Conservation (phyloP, 1,140 invertebrate species). For the Ptiloglossa arizonensis region DNA sequence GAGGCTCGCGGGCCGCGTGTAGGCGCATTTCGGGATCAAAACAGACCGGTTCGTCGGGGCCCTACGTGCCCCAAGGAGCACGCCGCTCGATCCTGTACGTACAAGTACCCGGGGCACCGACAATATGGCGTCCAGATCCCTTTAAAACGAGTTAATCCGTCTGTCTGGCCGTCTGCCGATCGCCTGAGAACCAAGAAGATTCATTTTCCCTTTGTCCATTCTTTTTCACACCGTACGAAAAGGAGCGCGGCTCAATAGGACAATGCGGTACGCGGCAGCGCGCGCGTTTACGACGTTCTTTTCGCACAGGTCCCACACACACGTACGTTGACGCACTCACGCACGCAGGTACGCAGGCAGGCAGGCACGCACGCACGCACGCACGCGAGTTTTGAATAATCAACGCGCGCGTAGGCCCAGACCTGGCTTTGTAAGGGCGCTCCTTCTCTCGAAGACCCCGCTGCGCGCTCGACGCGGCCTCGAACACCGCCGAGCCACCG, state of each 20-base stretch:
- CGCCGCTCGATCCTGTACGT: not conserved
- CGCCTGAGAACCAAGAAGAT: slow-evolving; percentile 76
- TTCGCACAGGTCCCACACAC: slow-evolving; percentile 53
- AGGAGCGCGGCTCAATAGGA: slow-evolving; percentile 62
- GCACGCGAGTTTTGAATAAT: not conserved
- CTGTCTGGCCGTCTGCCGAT: slow-evolving; percentile 70
- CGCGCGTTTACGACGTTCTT: slow-evolving; percentile 47
- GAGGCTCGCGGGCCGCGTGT: slow-evolving; percentile 50
- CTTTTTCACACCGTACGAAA: slow-evolving; percentile 74
- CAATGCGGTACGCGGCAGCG: slow-evolving; percentile 48
- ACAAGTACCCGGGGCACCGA: slow-evolving; percentile 19
- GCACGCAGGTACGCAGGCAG: not conserved
- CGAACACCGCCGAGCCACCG: not conserved
- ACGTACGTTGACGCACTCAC: not conserved
- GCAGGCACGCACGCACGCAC: not conserved
- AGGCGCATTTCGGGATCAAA: slow-evolving; percentile 61
- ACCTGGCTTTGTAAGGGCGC: slow-evolving; percentile 3
- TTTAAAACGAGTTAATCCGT: slow-evolving; percentile 75
- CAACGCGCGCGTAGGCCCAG: slow-evolving; percentile 24
- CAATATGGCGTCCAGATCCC: slow-evolving; percentile 66
- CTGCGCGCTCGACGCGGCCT: too few relatives aligned
- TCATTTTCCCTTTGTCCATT: slow-evolving; percentile 76
- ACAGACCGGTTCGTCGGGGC: slow-evolving; percentile 54
- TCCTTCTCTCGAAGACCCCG: too few relatives aligned
- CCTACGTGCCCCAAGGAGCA: not conserved